A percentile compares a stretch with the other conserved stretches of the same genome.
These are phyloP conservation scores for Pogonomyrmex barbatus DNA, from an alignment of 1,140 invertebrate species.

Conservation along the genomic window DNA sequence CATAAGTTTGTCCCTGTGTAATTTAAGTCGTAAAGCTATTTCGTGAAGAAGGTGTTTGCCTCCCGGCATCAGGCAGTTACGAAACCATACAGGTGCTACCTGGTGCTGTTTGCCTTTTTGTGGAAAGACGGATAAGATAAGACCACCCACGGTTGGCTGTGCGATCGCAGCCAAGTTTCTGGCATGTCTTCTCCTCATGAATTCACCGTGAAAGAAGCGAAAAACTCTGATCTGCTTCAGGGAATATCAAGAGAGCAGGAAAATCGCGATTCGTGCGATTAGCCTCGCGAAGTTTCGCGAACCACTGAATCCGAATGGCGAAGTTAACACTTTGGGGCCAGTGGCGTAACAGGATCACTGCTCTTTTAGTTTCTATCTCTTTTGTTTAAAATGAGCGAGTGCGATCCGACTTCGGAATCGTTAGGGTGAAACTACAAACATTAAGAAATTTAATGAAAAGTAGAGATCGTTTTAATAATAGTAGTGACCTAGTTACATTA, in stretches of 20 bases:
- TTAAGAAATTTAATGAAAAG: background rate
- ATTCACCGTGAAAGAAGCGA: conserved; percentile 16
- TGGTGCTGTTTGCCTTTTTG: conserved; percentile 49
- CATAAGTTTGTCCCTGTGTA: conserved; percentile 13
- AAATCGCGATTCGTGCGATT: conserved; percentile 68
- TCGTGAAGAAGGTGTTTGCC: conserved; percentile 33
- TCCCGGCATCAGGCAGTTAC: conserved; percentile 38
- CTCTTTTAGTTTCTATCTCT: background rate
- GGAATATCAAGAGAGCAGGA: conserved; percentile 47
- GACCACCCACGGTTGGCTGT: conserved; percentile 10
- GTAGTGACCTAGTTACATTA: background rate
- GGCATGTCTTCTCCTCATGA: background rate
- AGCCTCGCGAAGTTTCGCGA: conserved; percentile 66
- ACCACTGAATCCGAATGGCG: conserved; percentile 64
- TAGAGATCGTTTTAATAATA: background rate
- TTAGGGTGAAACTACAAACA: background rate
- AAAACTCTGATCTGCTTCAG: background rate
- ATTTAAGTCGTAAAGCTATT: conserved; percentile 52
- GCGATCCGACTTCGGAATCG: background rate
- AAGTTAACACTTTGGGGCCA: conserved; percentile 37
- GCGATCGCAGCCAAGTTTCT: conserved; percentile 29
- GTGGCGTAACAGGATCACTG: background rate
- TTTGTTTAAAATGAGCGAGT: background rate
- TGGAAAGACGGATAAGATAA: conserved; percentile 51
- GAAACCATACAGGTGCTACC: conserved; percentile 43